Base-by-base conservation (phyloP, 2,888 invertebrate genomes). In the Peribatodes rhomboidaria region DNA sequence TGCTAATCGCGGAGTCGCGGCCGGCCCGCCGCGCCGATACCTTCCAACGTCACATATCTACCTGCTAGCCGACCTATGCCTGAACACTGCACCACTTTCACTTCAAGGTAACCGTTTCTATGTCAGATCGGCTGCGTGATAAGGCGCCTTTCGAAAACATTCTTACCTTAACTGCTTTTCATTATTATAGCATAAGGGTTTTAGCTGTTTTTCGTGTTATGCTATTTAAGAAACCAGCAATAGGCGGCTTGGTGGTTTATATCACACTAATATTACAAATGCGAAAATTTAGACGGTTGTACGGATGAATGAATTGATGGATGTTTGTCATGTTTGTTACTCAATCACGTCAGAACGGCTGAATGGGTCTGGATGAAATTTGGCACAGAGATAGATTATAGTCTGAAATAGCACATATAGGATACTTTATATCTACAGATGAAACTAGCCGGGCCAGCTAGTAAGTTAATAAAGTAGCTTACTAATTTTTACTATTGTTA, bases 1-100 rank as follows among this genome's bases (percentile, higher is more conserved):
- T 89, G 90, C 76, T 82, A 81, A 82, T 83, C 79, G 81, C 72
- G 70, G 67, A 27, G 56, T 46, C 49, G 71, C 73, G 37, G 59
- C 74, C 71, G 72, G 74, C 73, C 73, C 69, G 63, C 66, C n/a
- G 27, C 63, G 56, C 55, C 50, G 50, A 63, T 68, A 61, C 61
- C 64, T 46, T 50, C 41, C 59, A 62, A 39, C 68, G 62, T 61
- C 56, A 56, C 58, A 46, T 63, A 52, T 64, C 65, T 65, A 65
- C 63, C 33, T 27, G 46, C 35, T 14, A 47, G 31, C 42, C 33
- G 31, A 65, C 61, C 54, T 70, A 67, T 68, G 65, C 66, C 46
- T 56, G 66, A 66, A 70, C 69, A 69, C 69, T 74, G 73, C 74
- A 74, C 69, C 71, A 73, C 73, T 73, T 73, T 73, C 70, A 58